These are phyloP conservation scores for Girardia tigrina DNA, from an alignment of 2,888 invertebrate species.

Conservation along the genomic window DNA sequence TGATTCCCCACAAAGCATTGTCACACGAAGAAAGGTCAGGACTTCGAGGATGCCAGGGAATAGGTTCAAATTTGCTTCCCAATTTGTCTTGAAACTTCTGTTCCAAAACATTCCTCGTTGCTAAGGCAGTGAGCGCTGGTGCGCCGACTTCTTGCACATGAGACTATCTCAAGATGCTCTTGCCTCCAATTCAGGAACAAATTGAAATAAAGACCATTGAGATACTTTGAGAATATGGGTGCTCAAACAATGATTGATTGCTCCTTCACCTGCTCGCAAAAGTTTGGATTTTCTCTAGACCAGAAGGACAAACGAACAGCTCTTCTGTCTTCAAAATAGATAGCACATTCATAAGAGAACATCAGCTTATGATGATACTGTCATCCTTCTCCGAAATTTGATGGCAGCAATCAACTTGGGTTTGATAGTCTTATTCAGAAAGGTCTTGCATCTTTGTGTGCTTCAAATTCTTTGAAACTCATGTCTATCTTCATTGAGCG, in stretches of 20 bases:
- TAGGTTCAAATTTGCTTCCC: background rate
- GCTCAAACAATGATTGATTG: conserved; percentile 4
- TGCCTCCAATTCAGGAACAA: no score
- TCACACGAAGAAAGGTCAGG: conserved; percentile 29
- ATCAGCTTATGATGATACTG: no score
- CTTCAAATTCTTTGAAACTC: no score
- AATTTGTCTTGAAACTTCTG: conserved; percentile 4
- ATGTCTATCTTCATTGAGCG: no score
- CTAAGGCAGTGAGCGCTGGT: conserved; percentile 11
- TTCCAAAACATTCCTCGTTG: conserved; percentile 15
- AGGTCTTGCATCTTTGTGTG: no score
- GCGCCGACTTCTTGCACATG: background rate
- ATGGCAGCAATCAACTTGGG: no score
- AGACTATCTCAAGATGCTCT: no score
- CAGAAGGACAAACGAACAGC: conserved; percentile 14
- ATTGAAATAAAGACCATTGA: background rate
- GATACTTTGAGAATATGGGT: background rate
- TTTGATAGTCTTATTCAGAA: no score
- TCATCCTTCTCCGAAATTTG: no score
- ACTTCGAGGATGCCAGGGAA: background rate
- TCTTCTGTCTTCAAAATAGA: conserved; percentile 21
- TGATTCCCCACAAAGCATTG: background rate
- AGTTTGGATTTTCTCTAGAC: conserved; percentile 26
- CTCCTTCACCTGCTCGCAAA: conserved; percentile 13
- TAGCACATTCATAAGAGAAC: background rate